These are phyloP conservation scores for Oreonectes daqikongensis DNA, from an alignment of 2,797 vertebrate species.

Conservation along the genomic window DNA sequence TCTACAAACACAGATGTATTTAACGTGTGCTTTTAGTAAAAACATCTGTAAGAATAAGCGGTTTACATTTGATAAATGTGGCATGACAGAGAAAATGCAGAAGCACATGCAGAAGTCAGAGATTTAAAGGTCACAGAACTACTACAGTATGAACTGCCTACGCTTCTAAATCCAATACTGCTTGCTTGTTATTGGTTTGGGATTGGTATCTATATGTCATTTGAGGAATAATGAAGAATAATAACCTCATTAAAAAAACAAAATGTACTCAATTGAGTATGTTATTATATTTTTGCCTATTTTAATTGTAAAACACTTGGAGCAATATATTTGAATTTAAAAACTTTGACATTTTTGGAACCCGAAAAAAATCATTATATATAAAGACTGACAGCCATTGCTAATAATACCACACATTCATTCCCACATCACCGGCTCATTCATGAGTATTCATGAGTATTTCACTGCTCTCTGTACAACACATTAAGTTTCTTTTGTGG, in stretches of 20 bases:
- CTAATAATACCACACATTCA: slow-evolving; percentile 33
- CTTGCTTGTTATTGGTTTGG: neutral
- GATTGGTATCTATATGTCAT: neutral
- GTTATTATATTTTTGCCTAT: too few species aligned
- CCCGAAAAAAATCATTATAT: too few species aligned
- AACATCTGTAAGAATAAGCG: slow-evolving; percentile 57
- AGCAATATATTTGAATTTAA: too few species aligned
- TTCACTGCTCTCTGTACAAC: slow-evolving; percentile 20
- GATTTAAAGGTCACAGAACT: slow-evolving; percentile 35
- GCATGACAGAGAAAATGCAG: slow-evolving; percentile 39
- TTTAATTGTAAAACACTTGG: too few species aligned
- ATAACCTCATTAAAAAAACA: neutral
- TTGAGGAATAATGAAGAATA: neutral
- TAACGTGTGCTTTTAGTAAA: slow-evolving; percentile 57
- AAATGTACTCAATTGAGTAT: too few species aligned
- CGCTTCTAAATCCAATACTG: neutral
- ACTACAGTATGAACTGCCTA: neutral
- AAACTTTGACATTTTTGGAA: too few species aligned
- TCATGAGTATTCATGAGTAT: slow-evolving; percentile 37
- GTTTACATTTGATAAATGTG: slow-evolving; percentile 39
- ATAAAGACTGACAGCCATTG: slow-evolving; percentile 25
- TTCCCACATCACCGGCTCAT: slow-evolving; percentile 39
- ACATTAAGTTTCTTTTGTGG: slow-evolving; percentile 28
- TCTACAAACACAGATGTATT: slow-evolving; percentile 61
- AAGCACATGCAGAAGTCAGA: slow-evolving; percentile 2